These are phyloP conservation scores for Pachyrhynchus sulphureomaculatus DNA, from an alignment of 1,140 invertebrate genomes.

Conservation along the genomic window DNA sequence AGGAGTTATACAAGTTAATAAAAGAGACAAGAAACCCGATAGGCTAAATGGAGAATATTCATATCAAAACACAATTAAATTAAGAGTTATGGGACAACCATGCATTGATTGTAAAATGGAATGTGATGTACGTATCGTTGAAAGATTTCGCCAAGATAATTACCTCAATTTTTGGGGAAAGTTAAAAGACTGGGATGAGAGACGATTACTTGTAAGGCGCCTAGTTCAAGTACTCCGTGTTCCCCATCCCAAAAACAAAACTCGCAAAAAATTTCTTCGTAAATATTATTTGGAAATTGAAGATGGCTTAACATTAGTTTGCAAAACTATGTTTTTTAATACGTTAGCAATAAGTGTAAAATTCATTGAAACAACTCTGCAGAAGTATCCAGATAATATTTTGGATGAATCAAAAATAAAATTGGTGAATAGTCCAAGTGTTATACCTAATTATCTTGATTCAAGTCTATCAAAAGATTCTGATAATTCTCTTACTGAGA, in stretches of 20 bases:
- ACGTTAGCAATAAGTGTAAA: conserved; percentile 21
- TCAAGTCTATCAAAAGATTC: background rate
- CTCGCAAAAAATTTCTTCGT: conserved; percentile 19
- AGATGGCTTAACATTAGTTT: conserved; percentile 14
- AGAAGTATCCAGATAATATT: conserved; percentile 22
- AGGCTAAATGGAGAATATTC: conserved; percentile 19
- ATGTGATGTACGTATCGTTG: conserved; percentile 15
- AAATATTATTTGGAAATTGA: conserved; percentile 25
- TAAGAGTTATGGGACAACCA: conserved; percentile 19
- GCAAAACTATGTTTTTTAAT: conserved; percentile 26
- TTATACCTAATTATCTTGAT: conserved; percentile 1
- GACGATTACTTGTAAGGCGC: conserved; percentile 11
- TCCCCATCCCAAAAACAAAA: conserved; percentile 17
- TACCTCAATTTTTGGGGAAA: conserved; percentile 20
- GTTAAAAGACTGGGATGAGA: conserved; percentile 21
- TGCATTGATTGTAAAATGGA: conserved; percentile 21
- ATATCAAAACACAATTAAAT: conserved; percentile 22
- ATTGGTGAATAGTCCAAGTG: conserved; percentile 3
- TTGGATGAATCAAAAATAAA: conserved; percentile 20
- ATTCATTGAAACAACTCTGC: conserved; percentile 21
- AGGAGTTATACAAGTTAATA: conserved; percentile 7
- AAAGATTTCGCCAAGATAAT: conserved; percentile 21
- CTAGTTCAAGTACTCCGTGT: conserved; percentile 9
- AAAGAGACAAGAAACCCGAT: conserved; percentile 12
- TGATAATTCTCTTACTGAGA: background rate